phyloP scores from a whole-genome alignment of 2,797 vertebrate genomes.

The Coracias cyanogaster region DNA sequence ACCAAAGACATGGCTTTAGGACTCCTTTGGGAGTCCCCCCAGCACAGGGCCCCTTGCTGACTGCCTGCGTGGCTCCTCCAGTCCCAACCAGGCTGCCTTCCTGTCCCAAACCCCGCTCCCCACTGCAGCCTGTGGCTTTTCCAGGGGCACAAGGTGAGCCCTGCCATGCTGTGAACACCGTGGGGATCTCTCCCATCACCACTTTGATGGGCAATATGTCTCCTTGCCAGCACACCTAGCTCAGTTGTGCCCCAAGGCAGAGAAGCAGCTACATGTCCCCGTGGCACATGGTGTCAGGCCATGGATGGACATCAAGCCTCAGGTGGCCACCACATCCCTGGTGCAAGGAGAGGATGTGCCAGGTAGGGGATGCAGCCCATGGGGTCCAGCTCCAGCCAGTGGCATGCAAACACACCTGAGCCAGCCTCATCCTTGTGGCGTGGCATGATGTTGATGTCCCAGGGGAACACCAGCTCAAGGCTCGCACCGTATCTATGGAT shows the following conservation, averaged over 20 bases:
- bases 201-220: background rate
- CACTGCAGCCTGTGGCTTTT: background rate
- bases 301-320: background rate
- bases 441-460: rapidly evolving
- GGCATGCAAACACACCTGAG: rapidly evolving
- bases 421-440: background rate
- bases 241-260: background rate
- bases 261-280: background rate
- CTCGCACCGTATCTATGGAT: background rate
- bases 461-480: background rate
- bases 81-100: background rate
- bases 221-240: too few species aligned
- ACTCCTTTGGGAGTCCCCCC: background rate
- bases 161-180: rapidly evolving
- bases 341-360: background rate
- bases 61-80: background rate
- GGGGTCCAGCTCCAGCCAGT: background rate
- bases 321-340: rapidly evolving
- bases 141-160: background rate
- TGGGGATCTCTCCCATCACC: background rate
- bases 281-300: background rate
- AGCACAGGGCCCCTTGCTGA: rapidly evolving
- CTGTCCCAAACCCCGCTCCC: background rate
- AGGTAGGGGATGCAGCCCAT: background rate
- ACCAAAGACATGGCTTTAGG: background rate